A percentile compares a stretch with the other conserved stretches of the same genome.
Evolutionary conservation across 2,113 vertebrate species (phyloP).

Genomic region (Theristicus caerulescens): DNA sequence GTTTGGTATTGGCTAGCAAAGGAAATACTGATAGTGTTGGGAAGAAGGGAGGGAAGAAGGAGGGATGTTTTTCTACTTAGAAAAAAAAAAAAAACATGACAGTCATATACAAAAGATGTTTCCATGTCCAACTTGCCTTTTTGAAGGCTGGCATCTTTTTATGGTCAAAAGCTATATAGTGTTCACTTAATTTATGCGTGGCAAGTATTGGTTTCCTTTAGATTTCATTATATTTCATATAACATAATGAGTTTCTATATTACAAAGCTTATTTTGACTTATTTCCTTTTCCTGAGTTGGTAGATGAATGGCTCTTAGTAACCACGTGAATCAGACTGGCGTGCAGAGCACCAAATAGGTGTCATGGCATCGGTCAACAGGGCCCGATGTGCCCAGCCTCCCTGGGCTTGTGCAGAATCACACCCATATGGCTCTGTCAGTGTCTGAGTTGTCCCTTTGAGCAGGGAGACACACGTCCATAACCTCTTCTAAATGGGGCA

Average conservation of each 20-base stretch:
- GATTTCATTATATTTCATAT: background rate
- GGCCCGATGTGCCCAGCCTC: no score
- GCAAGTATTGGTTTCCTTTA: background rate
- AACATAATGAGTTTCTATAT: background rate
- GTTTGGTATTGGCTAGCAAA: background rate
- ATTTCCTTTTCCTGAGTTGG: background rate
- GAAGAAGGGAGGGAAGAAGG: background rate
- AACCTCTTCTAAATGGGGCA: constrained; percentile 19
- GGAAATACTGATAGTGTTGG: background rate
- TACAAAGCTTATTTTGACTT: background rate
- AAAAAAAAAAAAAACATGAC: background rate
- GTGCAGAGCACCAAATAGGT: background rate
- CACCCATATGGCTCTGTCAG: background rate
- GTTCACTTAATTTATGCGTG: background rate
- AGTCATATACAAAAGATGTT: background rate
- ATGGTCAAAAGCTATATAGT: background rate
- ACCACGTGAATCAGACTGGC: background rate
- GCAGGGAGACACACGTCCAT: background rate
- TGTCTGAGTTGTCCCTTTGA: background rate
- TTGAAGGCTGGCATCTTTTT: background rate
- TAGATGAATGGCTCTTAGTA: background rate
- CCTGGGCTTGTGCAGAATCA: fast-evolving
- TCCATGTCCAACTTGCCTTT: background rate
- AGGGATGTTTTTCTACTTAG: background rate
- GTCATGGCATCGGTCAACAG: background rate